phyloP scores from a whole-genome alignment of 2,888 invertebrate species.

The Conomelus anceps region DNA sequence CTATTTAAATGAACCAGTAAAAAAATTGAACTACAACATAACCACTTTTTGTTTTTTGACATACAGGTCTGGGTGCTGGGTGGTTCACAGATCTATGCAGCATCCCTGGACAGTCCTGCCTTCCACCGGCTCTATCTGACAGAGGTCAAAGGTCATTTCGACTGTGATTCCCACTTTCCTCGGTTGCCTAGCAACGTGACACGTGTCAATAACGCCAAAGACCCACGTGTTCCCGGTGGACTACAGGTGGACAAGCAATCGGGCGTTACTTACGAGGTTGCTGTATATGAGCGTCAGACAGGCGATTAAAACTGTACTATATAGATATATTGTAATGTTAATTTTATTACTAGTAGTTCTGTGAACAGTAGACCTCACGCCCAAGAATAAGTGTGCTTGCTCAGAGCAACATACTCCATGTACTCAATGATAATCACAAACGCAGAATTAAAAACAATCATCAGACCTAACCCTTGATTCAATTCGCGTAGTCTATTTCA shows the following conservation, averaged over 20 bases:
- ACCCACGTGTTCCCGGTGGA: conserved; percentile 12
- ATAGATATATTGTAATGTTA: not conserved
- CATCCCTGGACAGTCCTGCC: not conserved
- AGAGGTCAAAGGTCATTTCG: conserved; percentile 4
- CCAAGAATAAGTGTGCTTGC: no score
- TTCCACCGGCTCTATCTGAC: conserved; percentile 21
- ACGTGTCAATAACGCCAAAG: not conserved
- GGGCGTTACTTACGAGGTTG: not conserved
- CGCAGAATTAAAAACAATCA: no score
- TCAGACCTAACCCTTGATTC: no score
- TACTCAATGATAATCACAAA: no score
- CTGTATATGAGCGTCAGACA: conserved; percentile 1
- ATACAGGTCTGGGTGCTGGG: conserved; percentile 23
- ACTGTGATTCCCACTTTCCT: conserved; percentile 17
- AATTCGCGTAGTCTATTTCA: no score
- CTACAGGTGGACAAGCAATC: conserved; percentile 10
- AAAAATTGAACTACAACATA: no score
- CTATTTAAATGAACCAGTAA: no score
- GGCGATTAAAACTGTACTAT: not conserved
- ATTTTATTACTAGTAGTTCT: no score
- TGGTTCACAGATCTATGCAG: conserved; percentile 6
- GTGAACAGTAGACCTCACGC: no score
- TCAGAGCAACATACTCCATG: no score
- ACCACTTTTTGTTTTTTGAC: not conserved
- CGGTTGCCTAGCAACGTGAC: not conserved